phyloP scores from a whole-genome alignment of 2,113 vertebrate genomes.

The Callithrix jacchus region DNA sequence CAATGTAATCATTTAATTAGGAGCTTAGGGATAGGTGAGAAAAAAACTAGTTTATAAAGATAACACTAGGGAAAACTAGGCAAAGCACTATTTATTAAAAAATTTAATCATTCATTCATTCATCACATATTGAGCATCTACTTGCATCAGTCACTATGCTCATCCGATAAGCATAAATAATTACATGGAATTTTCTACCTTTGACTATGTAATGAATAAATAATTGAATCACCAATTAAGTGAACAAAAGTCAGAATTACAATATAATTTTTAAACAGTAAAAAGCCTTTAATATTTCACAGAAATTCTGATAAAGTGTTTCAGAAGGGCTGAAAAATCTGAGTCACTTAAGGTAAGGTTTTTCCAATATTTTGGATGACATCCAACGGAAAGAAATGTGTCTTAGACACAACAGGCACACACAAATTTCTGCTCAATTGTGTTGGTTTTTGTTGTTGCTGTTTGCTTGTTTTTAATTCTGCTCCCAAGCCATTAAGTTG shows the following conservation, averaged over 20 bases:
- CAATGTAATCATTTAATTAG: not conserved
- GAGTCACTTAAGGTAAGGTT: not conserved
- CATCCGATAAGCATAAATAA: not conserved
- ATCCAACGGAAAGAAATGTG: not conserved
- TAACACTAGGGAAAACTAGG: not conserved
- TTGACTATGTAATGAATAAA: not conserved
- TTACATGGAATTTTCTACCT: not conserved
- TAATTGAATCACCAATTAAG: not conserved
- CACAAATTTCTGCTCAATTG: not conserved
- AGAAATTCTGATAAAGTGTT: not conserved
- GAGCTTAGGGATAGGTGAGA: not conserved
- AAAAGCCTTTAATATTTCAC: not conserved
- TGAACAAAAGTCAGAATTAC: not conserved
- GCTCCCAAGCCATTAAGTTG: not conserved
- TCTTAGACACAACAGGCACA: not conserved
- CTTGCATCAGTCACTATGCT: not conserved
- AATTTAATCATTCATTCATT: not conserved
- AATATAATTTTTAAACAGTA: not conserved
- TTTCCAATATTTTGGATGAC: not conserved
- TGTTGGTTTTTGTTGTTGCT: not conserved
- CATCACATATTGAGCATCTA: not conserved
- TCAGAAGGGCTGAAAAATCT: not conserved
- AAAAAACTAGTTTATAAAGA: constrained; percentile 5
- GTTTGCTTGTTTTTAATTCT: not conserved
- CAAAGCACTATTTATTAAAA: not conserved